Evolutionary conservation across 2,888 invertebrate species (phyloP).

Genomic region (Diplolepis rosae): DNA sequence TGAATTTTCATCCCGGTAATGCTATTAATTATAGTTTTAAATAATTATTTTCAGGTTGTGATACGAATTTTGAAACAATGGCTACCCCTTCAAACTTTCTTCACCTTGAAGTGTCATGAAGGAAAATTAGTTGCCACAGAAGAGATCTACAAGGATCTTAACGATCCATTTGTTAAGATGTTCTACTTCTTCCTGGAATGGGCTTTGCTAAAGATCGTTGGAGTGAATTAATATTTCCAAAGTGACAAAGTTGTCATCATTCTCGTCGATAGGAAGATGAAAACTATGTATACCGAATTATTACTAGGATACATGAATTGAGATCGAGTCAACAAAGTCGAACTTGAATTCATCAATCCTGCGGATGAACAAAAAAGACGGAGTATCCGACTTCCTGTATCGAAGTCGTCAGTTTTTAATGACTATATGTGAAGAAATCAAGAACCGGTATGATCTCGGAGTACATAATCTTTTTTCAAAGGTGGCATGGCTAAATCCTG

Average conservation of each 20-base stretch:
- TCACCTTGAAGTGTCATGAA: slow-evolving; percentile 46
- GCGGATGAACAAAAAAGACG: slow-evolving; percentile 17
- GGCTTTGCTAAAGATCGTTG: slow-evolving; percentile 45
- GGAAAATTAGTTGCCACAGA: slow-evolving; percentile 45
- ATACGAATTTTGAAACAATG: slow-evolving; percentile 58
- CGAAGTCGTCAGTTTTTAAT: slow-evolving; percentile 42
- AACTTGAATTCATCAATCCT: too few relatives aligned
- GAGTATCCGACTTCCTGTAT: slow-evolving; percentile 22
- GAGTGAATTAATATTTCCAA: slow-evolving; percentile 45
- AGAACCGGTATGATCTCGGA: neutral
- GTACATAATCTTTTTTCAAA: neutral
- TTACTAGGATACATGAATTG: slow-evolving; percentile 36
- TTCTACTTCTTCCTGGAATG: slow-evolving; percentile 45
- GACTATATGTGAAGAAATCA: slow-evolving; percentile 30
- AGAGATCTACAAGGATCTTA: slow-evolving; percentile 42
- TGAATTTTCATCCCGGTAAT: too few relatives aligned
- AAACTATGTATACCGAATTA: slow-evolving; percentile 33
- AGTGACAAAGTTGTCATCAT: slow-evolving; percentile 40
- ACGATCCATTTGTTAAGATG: slow-evolving; percentile 46
- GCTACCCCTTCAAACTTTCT: slow-evolving; percentile 53
- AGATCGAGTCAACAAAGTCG: too few relatives aligned
- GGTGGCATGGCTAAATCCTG: neutral
- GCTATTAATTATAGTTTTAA: neutral
- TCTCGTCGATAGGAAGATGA: slow-evolving; percentile 36
- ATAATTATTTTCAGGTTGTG: slow-evolving; percentile 45